A percentile compares a stretch with the other conserved stretches of the same genome.
Evolutionary conservation across 2,888 invertebrate genomes (phyloP).

Genomic region (Azorinus chamasolen): DNA sequence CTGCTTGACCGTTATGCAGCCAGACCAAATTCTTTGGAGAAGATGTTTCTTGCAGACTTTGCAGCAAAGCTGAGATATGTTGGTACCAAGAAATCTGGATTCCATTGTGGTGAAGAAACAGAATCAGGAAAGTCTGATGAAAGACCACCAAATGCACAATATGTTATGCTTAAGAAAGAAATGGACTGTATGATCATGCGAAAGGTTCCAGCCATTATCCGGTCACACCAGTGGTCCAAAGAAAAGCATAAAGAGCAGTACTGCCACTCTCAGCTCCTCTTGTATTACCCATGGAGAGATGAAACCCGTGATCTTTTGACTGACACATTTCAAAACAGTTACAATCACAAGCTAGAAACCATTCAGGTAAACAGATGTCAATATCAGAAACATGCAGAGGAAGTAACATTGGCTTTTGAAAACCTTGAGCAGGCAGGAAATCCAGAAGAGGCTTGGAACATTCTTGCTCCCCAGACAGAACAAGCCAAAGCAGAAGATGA

Average conservation of each 20-base stretch:
- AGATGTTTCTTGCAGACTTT: conserved; percentile 8
- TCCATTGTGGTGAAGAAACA: background rate
- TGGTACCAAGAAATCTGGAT: too few relatives aligned
- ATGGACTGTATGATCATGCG: conserved; percentile 29
- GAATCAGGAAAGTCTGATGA: background rate
- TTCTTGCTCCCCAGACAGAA: conserved; percentile 49
- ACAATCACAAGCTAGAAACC: conserved; percentile 9
- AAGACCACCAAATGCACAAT: background rate
- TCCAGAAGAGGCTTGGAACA: conserved; percentile 49
- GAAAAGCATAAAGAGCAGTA: conserved; percentile 45
- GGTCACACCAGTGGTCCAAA: conserved; percentile 46
- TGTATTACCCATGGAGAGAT: conserved; percentile 58
- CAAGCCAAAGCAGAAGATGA: conserved; percentile 43
- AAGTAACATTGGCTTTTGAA: conserved; percentile 39
- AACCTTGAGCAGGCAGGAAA: conserved; percentile 42
- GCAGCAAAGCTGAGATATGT: background rate
- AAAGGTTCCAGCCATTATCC: conserved; percentile 39
- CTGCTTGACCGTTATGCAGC: conserved; percentile 13
- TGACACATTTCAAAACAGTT: conserved; percentile 35
- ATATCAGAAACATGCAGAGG: conserved; percentile 40
- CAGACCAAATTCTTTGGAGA: conserved; percentile 6
- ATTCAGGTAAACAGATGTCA: conserved; percentile 21
- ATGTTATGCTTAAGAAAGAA: conserved; percentile 25
- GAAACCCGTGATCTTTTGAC: conserved; percentile 32
- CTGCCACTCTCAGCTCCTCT: conserved; percentile 45